Base-by-base conservation (phyloP, 2,888 invertebrate genomes). In the Microctonus aethiopoides region DNA sequence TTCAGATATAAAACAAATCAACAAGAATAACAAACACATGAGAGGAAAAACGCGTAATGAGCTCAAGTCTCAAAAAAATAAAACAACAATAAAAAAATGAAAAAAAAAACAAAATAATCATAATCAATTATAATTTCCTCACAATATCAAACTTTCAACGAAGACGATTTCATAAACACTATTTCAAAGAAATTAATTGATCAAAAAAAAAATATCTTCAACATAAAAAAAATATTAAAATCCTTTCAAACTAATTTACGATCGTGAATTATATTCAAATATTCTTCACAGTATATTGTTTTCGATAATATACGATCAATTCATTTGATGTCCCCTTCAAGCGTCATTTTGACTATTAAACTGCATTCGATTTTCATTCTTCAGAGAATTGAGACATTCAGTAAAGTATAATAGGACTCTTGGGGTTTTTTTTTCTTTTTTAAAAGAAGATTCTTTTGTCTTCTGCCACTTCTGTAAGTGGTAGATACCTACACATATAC, bases 331-430 rank as follows among this genome's bases (percentile, higher is more conserved):
- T 29, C 10, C 57, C 6, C n/a, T 32, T 57, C 20, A 1, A 34
- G 57, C 2, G 29, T 57, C 67, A 68, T 68, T 54, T 46, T 61
- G 54, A 36, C 61, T 61, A 68, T 68, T 68, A 68, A 36, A 54
- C 34, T 68, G 36, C 54, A 62, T 39, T 61, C 39, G 39, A 61
- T 68, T 54, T 61, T 54, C 46, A 1, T 16, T 46, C 61, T 24
- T 61, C 24, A 24, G 26, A 32, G 41, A 34, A 54, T 61, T 68
- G 59, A 26, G 32, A 52, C 13, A 57, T 34, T 57, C 57, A 24
- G 60, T 34, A 13, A 22, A 34, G 46, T 60, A 16, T 11, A 32
- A 16, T 16, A 26, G 54, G 41, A 39, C 24, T 59, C 32, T 24
- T 22, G 51, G 51, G 24, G 34, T n/a, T 29, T 16, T 10, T 20